phyloP scores from a whole-genome alignment of 2,113 vertebrate species.

The Microcebus tavaratra region DNA sequence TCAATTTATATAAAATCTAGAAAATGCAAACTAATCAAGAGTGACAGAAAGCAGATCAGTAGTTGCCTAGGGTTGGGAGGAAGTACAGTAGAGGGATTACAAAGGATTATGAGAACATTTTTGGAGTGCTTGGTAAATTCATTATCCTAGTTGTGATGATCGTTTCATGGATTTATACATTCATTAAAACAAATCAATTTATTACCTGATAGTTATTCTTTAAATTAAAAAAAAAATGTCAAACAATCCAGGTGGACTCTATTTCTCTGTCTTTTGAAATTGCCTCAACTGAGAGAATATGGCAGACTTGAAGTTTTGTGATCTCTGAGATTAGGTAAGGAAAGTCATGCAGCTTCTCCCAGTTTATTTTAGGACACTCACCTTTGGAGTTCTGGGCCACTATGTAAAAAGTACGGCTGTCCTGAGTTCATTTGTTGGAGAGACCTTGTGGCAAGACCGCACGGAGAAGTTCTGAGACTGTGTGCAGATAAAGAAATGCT shows the following conservation, averaged over 20 bases:
- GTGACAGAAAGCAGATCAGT: neutral
- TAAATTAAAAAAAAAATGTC: neutral
- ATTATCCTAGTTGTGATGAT: neutral
- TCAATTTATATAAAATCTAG: slow-evolving; percentile 29
- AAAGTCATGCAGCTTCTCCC: neutral
- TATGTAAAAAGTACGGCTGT: neutral
- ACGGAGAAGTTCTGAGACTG: neutral
- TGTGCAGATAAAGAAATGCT: neutral
- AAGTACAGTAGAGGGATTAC: neutral
- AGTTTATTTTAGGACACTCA: neutral
- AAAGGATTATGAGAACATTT: neutral
- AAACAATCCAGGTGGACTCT: neutral
- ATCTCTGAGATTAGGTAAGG: neutral
- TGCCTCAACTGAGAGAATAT: neutral
- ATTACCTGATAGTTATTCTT: neutral
- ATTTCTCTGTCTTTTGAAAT: neutral
- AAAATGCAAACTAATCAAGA: neutral
- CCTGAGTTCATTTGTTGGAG: neutral
- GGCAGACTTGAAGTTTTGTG: neutral
- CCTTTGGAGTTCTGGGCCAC: neutral
- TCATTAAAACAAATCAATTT: neutral
- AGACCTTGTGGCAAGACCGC: neutral
- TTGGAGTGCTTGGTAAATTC: neutral
- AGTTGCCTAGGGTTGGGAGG: neutral
- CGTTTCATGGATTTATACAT: neutral